Evolutionary conservation across 64 coral and sea anemone species (phyloP).

Genomic region (Porites lutea): DNA sequence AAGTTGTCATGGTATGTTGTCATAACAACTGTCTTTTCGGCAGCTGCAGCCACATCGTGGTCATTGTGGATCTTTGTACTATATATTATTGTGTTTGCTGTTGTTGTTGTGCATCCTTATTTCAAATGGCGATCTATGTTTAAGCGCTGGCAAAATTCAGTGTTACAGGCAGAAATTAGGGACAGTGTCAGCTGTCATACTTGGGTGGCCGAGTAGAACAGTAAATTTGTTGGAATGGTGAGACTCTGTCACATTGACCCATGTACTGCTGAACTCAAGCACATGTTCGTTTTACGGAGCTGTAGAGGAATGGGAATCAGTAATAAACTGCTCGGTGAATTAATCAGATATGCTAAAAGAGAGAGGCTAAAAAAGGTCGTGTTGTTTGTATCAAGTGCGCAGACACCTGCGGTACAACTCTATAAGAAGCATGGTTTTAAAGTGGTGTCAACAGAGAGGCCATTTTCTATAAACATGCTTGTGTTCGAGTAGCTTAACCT

Average conservation of each 20-base stretch:
- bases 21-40: neutral
- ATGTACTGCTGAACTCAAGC: conserved; percentile 16
- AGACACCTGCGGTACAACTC: conserved; percentile 3
- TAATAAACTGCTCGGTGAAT: neutral
- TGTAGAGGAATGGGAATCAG: conserved; percentile 29
- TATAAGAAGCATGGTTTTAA: conserved; percentile 41
- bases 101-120: neutral
- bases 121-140: neutral
- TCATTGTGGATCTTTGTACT: neutral
- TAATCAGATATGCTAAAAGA: conserved; percentile 13
- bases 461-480: neutral
- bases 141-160: neutral
- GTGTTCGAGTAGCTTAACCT: neutral
- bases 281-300: conserved; percentile 30
- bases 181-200: conserved; percentile 36
- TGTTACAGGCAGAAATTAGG: neutral
- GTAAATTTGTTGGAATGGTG: conserved; percentile 50
- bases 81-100: neutral
- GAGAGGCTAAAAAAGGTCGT: neutral
- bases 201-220: conserved; percentile 27
- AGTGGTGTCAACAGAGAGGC: neutral
- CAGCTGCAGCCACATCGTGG: neutral
- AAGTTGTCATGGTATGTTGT: neutral
- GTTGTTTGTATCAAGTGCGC: neutral
- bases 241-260: neutral